These are phyloP conservation scores for Apogon hyalosoma DNA, from an alignment of 2,797 vertebrate genomes.

Conservation along the genomic window DNA sequence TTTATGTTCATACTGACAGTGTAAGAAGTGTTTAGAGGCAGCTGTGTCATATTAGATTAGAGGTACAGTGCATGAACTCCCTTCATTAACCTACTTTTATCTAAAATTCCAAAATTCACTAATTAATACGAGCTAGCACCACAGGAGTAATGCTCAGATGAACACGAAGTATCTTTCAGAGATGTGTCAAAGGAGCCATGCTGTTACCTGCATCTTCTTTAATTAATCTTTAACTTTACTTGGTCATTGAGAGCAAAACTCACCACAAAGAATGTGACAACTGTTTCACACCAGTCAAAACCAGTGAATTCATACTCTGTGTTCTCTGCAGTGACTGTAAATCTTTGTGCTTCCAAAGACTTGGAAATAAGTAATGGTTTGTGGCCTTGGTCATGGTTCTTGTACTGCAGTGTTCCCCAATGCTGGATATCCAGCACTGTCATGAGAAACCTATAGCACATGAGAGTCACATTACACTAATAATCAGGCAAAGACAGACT, in stretches of 20 bases:
- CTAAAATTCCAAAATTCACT: slow-evolving; percentile 14
- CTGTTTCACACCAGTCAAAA: no score
- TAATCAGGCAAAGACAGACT: background rate
- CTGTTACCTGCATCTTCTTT: no score
- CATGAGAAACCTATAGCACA: slow-evolving; percentile 14
- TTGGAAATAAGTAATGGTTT: slow-evolving; percentile 30
- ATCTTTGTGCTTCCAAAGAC: slow-evolving; percentile 9
- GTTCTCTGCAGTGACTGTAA: slow-evolving; percentile 14
- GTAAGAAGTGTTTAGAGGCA: background rate
- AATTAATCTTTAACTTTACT: no score
- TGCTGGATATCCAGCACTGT: background rate
- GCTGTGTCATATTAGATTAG: slow-evolving; percentile 1
- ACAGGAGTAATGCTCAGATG: slow-evolving; percentile 1
- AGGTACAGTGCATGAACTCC: slow-evolving; percentile 14
- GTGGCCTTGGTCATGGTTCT: slow-evolving; percentile 13
- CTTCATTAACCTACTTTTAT: slow-evolving; percentile 37
- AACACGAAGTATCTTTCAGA: background rate
- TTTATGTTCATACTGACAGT: slow-evolving; percentile 10
- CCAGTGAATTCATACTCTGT: slow-evolving; percentile 13
- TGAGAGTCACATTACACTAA: slow-evolving; percentile 41
- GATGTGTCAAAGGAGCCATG: no score
- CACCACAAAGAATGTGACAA: no score
- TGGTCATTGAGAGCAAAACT: no score
- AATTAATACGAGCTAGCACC: slow-evolving; percentile 17
- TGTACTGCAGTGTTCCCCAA: background rate